These are phyloP conservation scores for Platycheirus rosarum DNA, from an alignment of 2,888 invertebrate genomes.

Conservation along the genomic window DNA sequence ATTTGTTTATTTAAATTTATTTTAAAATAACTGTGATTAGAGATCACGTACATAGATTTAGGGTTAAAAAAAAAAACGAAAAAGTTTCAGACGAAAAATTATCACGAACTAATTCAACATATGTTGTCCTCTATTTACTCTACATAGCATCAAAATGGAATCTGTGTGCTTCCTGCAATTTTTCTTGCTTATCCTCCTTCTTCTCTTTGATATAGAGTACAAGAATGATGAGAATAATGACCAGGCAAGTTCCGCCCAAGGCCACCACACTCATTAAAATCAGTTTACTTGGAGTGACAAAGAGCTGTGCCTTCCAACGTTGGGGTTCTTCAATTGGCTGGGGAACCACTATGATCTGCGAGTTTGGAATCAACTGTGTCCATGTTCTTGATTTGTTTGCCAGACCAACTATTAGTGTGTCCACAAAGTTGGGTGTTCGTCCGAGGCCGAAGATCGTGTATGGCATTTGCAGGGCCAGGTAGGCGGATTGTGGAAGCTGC, in stretches of 20 bases:
- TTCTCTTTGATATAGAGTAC: slow-evolving; percentile 95
- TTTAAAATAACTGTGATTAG: neutral
- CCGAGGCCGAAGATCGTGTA: slow-evolving; percentile 99
- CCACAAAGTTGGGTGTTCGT: slow-evolving; percentile 98
- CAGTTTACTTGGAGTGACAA: slow-evolving; percentile 96
- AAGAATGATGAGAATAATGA: slow-evolving; percentile 92
- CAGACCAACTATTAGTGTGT: slow-evolving; percentile 91
- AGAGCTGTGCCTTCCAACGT: slow-evolving; percentile 94
- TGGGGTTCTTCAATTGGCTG: slow-evolving; percentile 89
- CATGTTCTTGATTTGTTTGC: slow-evolving; percentile 89
- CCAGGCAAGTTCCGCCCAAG: slow-evolving; percentile 91
- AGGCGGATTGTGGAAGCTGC: slow-evolving; percentile 95
- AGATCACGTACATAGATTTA: neutral
- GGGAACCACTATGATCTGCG: slow-evolving; percentile 98
- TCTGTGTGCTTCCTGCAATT: slow-evolving; percentile 90
- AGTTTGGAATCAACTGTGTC: slow-evolving; percentile 98
- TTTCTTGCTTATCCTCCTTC: slow-evolving; percentile 90
- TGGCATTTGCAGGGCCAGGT: slow-evolving; percentile 96
- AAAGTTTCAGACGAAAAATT: slow-evolving; percentile 1
- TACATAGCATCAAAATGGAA: slow-evolving; percentile 95
- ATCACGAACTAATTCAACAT: slow-evolving; percentile 29
- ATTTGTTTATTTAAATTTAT: slow-evolving; percentile 8
- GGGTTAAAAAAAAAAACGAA: slow-evolving; percentile 7
- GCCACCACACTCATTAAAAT: slow-evolving; percentile 96
- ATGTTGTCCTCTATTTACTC: neutral